Percentiles rank a stretch among this genome's conserved stretches.
Evolutionary conservation across 2,797 vertebrate species (phyloP).

Genomic region (Muraenolepis orangiensis): DNA sequence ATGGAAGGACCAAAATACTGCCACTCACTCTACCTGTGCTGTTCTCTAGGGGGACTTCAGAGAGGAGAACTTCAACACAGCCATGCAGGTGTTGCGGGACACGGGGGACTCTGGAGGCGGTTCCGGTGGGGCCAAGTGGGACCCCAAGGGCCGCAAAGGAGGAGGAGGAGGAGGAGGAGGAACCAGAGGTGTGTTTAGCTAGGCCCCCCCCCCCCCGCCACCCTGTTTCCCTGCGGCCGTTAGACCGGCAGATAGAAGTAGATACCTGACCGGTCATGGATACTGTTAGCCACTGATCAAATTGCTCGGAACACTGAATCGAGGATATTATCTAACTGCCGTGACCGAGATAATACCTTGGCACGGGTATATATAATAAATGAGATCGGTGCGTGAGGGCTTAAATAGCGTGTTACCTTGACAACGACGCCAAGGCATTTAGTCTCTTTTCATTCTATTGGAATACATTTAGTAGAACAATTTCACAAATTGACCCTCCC

Average conservation of each 20-base stretch:
- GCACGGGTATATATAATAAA: too few relatives aligned
- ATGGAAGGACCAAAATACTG: too few relatives aligned
- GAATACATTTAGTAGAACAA: neutral
- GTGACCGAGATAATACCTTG: neutral
- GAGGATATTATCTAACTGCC: neutral
- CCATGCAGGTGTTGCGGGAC: slow-evolving; percentile 97
- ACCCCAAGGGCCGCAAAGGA: slow-evolving; percentile 91
- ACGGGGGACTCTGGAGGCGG: slow-evolving; percentile 78
- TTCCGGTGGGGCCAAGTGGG: slow-evolving; percentile 78
- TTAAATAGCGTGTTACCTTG: neutral
- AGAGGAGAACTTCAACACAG: slow-evolving; percentile 98
- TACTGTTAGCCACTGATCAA: neutral
- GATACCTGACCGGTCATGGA: neutral
- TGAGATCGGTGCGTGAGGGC: too few relatives aligned
- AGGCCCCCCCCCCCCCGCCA: neutral
- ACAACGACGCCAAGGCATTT: neutral
- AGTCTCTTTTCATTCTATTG: neutral
- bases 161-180: too few relatives aligned
- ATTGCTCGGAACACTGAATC: neutral
- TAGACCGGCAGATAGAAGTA: neutral
- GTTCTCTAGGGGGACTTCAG: slow-evolving; percentile 89
- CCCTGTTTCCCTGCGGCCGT: neutral
- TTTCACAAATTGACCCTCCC: neutral
- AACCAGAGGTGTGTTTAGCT: slow-evolving; percentile 81
- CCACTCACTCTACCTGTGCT: neutral